phyloP scores from a whole-genome alignment of 2,888 invertebrate species.

The Liposcelis brunnea region DNA sequence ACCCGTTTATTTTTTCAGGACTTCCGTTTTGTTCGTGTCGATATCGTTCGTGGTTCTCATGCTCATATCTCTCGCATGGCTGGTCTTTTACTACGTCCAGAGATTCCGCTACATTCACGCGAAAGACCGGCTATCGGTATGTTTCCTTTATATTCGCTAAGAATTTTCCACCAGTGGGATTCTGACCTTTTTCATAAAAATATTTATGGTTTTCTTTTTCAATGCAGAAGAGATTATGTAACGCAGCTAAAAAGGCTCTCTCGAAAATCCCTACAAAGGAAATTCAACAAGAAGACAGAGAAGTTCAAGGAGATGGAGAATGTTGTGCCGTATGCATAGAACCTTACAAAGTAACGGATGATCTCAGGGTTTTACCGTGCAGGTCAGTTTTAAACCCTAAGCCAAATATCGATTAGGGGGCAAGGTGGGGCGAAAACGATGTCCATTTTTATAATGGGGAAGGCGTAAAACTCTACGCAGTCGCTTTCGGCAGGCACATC shows the following conservation, averaged over 20 bases:
- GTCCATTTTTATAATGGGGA: neutral
- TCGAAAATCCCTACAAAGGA: constrained; percentile 84
- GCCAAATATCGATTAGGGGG: no score
- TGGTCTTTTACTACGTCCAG: constrained; percentile 92
- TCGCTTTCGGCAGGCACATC: no score
- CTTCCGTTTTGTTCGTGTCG: constrained; percentile 85
- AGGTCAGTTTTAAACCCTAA: constrained; percentile 47
- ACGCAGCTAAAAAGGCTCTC: constrained; percentile 84
- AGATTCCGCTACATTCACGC: constrained; percentile 86
- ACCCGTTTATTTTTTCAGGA: constrained; percentile 37
- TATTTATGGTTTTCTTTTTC: no score
- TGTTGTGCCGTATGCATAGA: constrained; percentile 94
- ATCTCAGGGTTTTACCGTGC: constrained; percentile 78
- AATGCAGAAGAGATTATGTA: constrained; percentile 65
- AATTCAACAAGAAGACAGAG: constrained; percentile 74
- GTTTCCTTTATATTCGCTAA: constrained; percentile 20
- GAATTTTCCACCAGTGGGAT: no score
- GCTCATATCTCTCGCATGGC: constrained; percentile 88
- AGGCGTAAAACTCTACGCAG: no score
- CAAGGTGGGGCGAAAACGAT: no score
- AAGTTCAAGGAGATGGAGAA: constrained; percentile 65
- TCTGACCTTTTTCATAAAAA: no score
- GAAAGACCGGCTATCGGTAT: constrained; percentile 80
- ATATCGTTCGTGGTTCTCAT: constrained; percentile 89
- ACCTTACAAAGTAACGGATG: constrained; percentile 72